phyloP scores from a whole-genome alignment of 2,797 vertebrate species.

The Sebastiscus tertius region DNA sequence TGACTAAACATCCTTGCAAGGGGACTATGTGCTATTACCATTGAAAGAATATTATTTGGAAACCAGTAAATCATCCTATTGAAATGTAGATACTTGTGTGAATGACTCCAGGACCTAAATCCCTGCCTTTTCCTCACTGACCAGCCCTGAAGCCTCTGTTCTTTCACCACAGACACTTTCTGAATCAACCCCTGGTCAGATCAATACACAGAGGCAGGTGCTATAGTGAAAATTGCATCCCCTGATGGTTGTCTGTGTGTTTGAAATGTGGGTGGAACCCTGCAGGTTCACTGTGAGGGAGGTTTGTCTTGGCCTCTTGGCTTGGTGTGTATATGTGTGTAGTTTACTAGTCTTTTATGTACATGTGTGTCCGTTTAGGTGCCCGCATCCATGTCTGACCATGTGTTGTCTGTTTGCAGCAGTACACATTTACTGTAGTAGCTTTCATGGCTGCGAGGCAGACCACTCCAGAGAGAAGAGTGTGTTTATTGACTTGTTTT shows the following conservation, averaged over 20 bases:
- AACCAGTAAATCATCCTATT: background rate
- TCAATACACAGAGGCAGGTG: conserved; percentile 48
- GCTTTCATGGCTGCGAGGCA: conserved; percentile 51
- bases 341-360: background rate
- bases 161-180: background rate
- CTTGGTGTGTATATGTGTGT: background rate
- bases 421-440: conserved; percentile 30
- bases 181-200: background rate
- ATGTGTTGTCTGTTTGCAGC: conserved; percentile 45
- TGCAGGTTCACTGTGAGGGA: conserved; percentile 20
- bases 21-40: background rate
- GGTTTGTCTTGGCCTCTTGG: background rate
- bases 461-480: conserved; percentile 60
- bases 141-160: background rate
- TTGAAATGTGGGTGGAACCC: conserved; percentile 41
- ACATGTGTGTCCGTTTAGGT: conserved; percentile 13
- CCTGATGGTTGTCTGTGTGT: conserved; percentile 37
- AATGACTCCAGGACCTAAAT: background rate
- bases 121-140: background rate
- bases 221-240: conserved; percentile 45
- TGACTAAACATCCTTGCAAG: background rate
- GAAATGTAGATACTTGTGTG: background rate
- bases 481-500: conserved; percentile 63
- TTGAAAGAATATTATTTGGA: background rate
- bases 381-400: conserved; percentile 1